A percentile compares a stretch with the other conserved stretches of the same genome.
Evolutionary conservation across 2,113 vertebrate genomes (phyloP).

Genomic region (Siniperca chuatsi): DNA sequence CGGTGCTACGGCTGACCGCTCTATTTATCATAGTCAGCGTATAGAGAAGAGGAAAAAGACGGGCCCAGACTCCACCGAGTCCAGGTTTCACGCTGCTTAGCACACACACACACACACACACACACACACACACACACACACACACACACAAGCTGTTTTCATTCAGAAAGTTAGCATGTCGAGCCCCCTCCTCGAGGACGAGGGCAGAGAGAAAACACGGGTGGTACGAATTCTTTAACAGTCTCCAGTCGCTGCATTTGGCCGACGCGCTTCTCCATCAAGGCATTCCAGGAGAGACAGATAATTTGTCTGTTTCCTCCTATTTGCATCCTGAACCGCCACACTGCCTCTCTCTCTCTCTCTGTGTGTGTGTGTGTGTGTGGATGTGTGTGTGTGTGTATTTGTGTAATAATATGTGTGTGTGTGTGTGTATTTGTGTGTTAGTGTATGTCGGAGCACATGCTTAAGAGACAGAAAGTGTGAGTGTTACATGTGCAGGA

Average conservation of each 20-base stretch:
- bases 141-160: constrained; percentile 49
- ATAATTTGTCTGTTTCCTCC: constrained; percentile 78
- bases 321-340: constrained; percentile 64
- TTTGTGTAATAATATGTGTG: constrained; percentile 2
- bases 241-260: constrained; percentile 66
- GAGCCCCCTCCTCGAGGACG: constrained; percentile 15
- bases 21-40: constrained; percentile 43
- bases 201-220: constrained; percentile 45
- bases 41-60: neutral
- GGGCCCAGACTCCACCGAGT: neutral
- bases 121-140: constrained; percentile 14
- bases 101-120: constrained; percentile 14
- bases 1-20: neutral
- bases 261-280: constrained; percentile 65
- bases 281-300: constrained; percentile 74
- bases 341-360: neutral
- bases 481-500: constrained; percentile 6
- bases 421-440: neutral
- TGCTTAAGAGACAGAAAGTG: neutral
- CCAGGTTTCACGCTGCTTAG: constrained; percentile 8
- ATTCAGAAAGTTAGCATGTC: constrained; percentile 49
- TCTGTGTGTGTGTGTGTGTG: neutral
- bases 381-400: constrained; percentile 21
- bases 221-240: constrained; percentile 58
- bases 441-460: neutral